Conservation (phyloP, 2,113 vertebrate species). For the Calidris pugnax region DNA sequence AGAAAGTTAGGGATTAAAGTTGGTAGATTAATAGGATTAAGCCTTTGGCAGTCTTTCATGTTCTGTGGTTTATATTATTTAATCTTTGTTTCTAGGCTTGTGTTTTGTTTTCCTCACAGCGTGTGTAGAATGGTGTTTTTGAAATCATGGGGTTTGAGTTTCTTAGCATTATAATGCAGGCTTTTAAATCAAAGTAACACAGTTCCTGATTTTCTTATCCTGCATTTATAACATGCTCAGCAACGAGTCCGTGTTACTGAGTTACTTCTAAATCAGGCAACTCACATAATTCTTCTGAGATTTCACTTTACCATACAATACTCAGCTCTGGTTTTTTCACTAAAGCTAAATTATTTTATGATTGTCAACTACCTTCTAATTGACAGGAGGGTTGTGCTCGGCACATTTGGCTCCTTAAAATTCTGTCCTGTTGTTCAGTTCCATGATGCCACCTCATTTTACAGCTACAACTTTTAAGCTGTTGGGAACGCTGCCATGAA, state of each 20-base stretch:
- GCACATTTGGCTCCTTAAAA: not conserved
- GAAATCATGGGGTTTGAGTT: not conserved
- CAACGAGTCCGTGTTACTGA: not conserved
- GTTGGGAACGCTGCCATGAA: not conserved
- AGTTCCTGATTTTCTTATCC: not conserved
- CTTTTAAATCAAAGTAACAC: not conserved
- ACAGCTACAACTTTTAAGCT: not conserved
- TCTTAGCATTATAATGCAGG: not conserved
- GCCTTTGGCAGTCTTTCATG: not conserved
- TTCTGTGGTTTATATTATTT: not conserved
- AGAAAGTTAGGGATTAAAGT: slow-evolving; percentile 23
- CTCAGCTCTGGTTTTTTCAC: not conserved
- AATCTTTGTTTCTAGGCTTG: not conserved
- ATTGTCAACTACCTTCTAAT: not conserved
- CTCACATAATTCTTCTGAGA: not conserved
- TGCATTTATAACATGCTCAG: not conserved
- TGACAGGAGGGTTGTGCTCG: not conserved
- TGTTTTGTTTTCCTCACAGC: not conserved
- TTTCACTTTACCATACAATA: not conserved
- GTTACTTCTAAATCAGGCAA: not conserved
- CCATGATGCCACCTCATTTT: not conserved
- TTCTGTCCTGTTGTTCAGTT: not conserved
- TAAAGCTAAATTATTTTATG: not conserved
- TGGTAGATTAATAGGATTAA: slow-evolving; percentile 51
- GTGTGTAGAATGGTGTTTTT: not conserved